Conservation (phyloP, 2,888 invertebrate species). For the Megastigmus dorsalis region DNA sequence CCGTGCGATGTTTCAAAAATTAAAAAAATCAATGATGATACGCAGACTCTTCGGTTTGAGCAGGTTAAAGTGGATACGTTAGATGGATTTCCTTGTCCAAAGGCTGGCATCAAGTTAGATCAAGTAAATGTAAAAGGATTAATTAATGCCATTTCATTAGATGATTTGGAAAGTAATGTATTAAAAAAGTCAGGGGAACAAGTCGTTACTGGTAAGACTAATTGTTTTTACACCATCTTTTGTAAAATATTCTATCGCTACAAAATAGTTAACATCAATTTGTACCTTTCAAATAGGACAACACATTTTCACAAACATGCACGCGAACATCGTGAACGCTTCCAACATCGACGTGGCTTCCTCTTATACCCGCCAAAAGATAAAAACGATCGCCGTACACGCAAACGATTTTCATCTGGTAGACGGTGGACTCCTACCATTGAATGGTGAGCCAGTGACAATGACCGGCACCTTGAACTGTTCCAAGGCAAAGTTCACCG, state of each 20-base stretch:
- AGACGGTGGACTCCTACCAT: slow-evolving; percentile 60
- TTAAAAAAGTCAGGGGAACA: slow-evolving; percentile 76
- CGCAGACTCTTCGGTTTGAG: slow-evolving; percentile 63
- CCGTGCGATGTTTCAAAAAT: slow-evolving; percentile 52
- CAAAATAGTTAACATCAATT: slow-evolving; percentile 1
- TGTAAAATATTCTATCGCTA: too few species aligned
- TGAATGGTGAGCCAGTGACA: slow-evolving; percentile 56
- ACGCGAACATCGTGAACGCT: slow-evolving; percentile 42
- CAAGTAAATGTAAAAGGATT: slow-evolving; percentile 74
- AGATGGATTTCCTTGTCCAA: slow-evolving; percentile 61
- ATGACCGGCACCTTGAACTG: slow-evolving; percentile 60
- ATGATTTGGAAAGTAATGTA: slow-evolving; percentile 73
- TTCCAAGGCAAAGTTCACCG: slow-evolving; percentile 61
- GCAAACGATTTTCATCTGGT: slow-evolving; percentile 58
- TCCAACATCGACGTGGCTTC: slow-evolving; percentile 37
- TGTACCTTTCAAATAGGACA: slow-evolving; percentile 55
- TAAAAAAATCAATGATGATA: slow-evolving; percentile 38
- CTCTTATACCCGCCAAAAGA: slow-evolving; percentile 12
- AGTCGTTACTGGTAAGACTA: slow-evolving; percentile 70
- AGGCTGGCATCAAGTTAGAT: slow-evolving; percentile 69
- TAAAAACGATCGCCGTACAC: slow-evolving; percentile 33
- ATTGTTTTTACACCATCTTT: too few species aligned
- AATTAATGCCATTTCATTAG: slow-evolving; percentile 75
- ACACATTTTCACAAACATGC: slow-evolving; percentile 55
- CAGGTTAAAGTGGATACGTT: slow-evolving; percentile 63